Conservation (phyloP, 2,888 invertebrate genomes). For the Ochropleura plecta region DNA sequence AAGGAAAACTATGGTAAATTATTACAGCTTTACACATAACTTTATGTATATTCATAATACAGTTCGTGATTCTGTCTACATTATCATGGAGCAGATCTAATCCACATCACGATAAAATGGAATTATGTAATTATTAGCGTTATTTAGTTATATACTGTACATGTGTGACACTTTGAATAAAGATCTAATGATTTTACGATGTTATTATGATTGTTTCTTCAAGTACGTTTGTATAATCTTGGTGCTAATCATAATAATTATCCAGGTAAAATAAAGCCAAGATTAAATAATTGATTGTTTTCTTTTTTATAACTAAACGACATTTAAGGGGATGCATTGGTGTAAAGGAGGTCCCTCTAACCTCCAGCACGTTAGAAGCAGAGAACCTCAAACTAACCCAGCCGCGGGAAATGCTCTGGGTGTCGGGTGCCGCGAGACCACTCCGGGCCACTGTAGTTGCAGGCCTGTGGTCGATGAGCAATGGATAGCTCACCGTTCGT, state of each 20-base stretch:
- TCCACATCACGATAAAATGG: conserved; percentile 55
- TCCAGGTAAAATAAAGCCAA: too few species aligned
- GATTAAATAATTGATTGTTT: too few species aligned
- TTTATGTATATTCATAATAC: conserved; percentile 52
- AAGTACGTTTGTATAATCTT: not conserved
- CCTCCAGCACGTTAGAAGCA: too few species aligned
- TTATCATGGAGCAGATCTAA: conserved; percentile 54
- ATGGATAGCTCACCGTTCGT: too few species aligned
- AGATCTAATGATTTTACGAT: conserved; percentile 26
- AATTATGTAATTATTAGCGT: conserved; percentile 52
- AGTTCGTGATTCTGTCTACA: conserved; percentile 64
- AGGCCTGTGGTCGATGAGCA: too few species aligned
- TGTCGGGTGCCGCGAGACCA: too few species aligned
- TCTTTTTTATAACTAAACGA: too few species aligned
- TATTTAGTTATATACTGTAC: conserved; percentile 43
- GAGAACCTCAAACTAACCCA: too few species aligned
- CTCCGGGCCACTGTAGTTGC: too few species aligned
- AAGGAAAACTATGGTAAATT: conserved; percentile 51
- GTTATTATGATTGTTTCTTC: not conserved
- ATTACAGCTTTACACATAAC: conserved; percentile 37
- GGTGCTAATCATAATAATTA: not conserved
- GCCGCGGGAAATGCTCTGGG: too few species aligned
- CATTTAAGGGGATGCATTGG: too few species aligned
- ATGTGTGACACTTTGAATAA: conserved; percentile 30
- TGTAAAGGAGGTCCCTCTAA: too few species aligned